Conservation (phyloP, 1,140 invertebrate species). For the Drosophila sturtevanti region DNA sequence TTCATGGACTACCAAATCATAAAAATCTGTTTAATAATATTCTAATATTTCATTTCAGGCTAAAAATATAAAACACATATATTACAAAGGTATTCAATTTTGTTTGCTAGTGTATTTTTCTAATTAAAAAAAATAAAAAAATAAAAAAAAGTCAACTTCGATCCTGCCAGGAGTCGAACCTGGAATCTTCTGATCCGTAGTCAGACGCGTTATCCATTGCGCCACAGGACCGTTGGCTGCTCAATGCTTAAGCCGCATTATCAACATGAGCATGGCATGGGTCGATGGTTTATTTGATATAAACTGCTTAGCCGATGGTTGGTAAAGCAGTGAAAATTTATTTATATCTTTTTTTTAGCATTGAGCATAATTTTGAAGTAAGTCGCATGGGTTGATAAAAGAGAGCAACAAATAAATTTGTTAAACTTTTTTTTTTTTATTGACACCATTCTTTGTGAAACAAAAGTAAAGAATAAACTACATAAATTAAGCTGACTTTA, state of each 20-base stretch:
- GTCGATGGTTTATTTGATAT: neutral
- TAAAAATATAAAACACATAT: neutral
- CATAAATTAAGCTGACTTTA: no score
- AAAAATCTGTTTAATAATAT: no score
- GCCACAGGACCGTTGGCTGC: slow-evolving; percentile 85
- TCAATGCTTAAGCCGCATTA: neutral
- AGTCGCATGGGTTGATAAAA: neutral
- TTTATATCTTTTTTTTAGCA: no score
- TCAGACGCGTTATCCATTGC: slow-evolving; percentile 89
- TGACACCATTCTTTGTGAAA: no score
- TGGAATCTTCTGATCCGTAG: slow-evolving; percentile 89
- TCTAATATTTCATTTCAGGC: no score
- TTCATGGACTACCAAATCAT: no score
- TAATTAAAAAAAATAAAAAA: neutral
- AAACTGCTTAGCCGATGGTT: neutral
- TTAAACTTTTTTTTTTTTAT: no score
- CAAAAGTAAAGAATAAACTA: no score
- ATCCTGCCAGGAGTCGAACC: slow-evolving; percentile 89
- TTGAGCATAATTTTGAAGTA: neutral
- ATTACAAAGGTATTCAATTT: neutral
- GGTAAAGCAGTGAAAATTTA: slow-evolving; percentile 1
- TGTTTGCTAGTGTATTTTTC: slow-evolving; percentile 33
- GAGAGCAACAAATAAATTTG: no score
- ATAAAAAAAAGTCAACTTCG: slow-evolving; percentile 52
- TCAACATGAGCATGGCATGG: neutral